Base-by-base conservation (phyloP, 92 coral and sea anemone species). In the Siderastrea siderea region DNA sequence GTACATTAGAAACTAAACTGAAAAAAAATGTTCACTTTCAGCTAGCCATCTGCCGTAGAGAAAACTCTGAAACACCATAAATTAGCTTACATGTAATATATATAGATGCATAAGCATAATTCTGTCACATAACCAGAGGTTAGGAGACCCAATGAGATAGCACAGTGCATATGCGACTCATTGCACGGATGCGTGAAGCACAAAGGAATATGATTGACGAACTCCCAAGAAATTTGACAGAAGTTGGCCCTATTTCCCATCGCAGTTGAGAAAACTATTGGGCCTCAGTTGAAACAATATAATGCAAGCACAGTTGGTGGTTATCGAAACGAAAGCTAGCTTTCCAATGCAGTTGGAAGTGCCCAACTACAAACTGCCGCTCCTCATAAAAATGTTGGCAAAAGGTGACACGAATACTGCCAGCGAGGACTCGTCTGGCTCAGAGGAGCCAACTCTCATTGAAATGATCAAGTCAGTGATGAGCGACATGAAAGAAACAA, bases 151-250 rank as follows among this genome's bases (percentile, higher is more conserved):
- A n/a, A n/a, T n/a, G n/a, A n/a, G n/a, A n/a, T 84, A 84, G 93
- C 93, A 89, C 86, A 49, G 85, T 82, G 86, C 86, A 77, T 9
- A 85, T 77, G 85, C 85, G 77, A 64, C 53, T 84, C 91, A 87
- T 79, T 87, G 86, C 90, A 87, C 81, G 67, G 47, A 59, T 62
- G 47, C 70, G 71, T 47, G 82, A 77, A 46, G 13, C 47, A 7
- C 49, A 48, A 45, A 52, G 48, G 12, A 43, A n/a, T n/a, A n/a
- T n/a, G 54, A 45, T 48, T n/a, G 47, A 0, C 47, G 64, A 74
- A 8, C 46, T 10, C 81, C 16, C 53, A 52, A 59, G 44, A 77
- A 61, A 46, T 47, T 61, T 47, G 44, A 46, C 68, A 59, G 45
- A 77, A 61, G 47, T n/a, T 60, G 3, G 69, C 38, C 81, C 68